Base-by-base conservation (phyloP, 2,888 invertebrate genomes). In the Dyspetes luteomarginatus region DNA sequence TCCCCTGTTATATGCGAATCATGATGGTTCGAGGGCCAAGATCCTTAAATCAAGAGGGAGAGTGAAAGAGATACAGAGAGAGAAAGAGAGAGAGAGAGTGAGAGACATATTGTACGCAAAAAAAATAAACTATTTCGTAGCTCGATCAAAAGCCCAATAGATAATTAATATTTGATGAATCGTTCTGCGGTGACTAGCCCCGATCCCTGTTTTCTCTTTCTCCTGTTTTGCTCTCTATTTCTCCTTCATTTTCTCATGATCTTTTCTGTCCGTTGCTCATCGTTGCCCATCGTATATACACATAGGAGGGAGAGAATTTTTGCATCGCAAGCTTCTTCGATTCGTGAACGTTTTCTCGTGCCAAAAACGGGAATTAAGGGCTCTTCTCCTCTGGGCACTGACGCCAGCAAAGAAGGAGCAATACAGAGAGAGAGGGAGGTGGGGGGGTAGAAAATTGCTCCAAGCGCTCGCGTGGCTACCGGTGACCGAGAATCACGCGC, bases 81-180 rank as follows among this genome's bases (percentile, higher is more conserved):
- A 48, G 26, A 22, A 17, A 17, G 19, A 22, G 30, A 62, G 52
- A 55, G 45, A 56, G 24, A 41, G 41, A 56, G 22, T 60, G n/a
- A 15, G 83, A 73, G 82, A 83, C 82, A 86, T 86, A 89, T 90
- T 90, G 88, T 90, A 86, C 85, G 83, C 60, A 87, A 88, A 89
- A 90, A 90, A 89, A 56, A 88, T 86, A 89, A 88, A 89, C 88
- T 89, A 90, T 90, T 90, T 90, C 89, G 52, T 67, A 67, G 88
- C 89, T 86, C 86, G 86, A 89, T 89, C 88, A 87, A 85, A 82
- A 84, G 85, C 87, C 89, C 89, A 89, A 90, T 90, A 89, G 90
- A 91, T 91, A 91, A 91, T 91, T 91, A 91, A 91, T 91, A 90
- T 91, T 91, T 91, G 90, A 91, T 90, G 90, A 91, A 91, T 91